These are phyloP conservation scores for Corbicula japonica DNA, from an alignment of 2,888 invertebrate genomes.

Conservation along the genomic window DNA sequence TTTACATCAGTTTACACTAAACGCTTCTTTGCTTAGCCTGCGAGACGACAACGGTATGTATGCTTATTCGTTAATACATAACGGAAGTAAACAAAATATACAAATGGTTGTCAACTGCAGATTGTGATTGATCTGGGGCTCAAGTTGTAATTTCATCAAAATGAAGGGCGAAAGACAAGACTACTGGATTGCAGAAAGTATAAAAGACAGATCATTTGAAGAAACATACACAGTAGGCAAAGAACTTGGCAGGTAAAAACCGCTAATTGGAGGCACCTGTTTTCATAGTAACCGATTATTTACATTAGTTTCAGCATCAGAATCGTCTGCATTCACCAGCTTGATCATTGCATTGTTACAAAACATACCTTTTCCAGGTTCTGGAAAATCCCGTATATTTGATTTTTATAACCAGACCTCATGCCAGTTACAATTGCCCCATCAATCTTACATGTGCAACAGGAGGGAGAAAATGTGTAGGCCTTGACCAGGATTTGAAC, in stretches of 20 bases:
- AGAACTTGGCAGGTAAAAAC: conserved; percentile 81
- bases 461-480: too few relatives aligned
- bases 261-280: conserved; percentile 31
- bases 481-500: too few relatives aligned
- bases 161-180: conserved; percentile 58
- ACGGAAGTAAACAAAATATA: conserved; percentile 29
- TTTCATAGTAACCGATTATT: conserved; percentile 59
- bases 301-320: conserved; percentile 38
- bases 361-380: too few relatives aligned
- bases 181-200: conserved; percentile 84
- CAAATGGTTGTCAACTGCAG: conserved; percentile 19
- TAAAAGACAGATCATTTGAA: conserved; percentile 80
- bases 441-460: too few relatives aligned
- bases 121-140: not conserved
- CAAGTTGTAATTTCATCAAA: too few relatives aligned
- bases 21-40: not conserved
- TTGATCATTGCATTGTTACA: too few relatives aligned
- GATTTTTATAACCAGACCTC: too few relatives aligned
- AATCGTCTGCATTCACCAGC: too few relatives aligned
- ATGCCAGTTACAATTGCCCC: too few relatives aligned
- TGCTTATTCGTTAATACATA: not conserved
- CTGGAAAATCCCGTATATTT: too few relatives aligned
- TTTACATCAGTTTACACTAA: too few relatives aligned
- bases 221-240: conserved; percentile 77
- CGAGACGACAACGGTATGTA: not conserved